phyloP scores from a whole-genome alignment of 2,113 vertebrate genomes.

The Cricetomys ansorgei region DNA sequence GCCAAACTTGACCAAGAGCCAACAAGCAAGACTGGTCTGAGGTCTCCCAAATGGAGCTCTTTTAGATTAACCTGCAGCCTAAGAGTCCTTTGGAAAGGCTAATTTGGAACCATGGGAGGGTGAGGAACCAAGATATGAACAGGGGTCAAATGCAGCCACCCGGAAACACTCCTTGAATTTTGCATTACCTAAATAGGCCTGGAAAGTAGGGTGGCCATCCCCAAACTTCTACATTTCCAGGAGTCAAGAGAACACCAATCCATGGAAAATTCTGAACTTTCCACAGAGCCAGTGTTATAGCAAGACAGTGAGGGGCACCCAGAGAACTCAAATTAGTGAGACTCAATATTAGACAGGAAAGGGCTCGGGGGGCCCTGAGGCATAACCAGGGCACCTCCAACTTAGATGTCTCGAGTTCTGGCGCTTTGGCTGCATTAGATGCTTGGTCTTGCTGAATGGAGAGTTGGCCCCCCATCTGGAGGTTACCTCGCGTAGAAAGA shows the following conservation, averaged over 20 bases:
- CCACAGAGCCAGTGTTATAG: neutral
- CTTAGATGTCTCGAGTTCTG: neutral
- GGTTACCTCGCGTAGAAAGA: neutral
- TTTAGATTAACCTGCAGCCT: neutral
- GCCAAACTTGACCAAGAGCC: neutral
- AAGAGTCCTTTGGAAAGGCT: neutral
- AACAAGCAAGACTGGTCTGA: neutral
- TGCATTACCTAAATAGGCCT: neutral
- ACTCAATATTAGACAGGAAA: too few relatives aligned
- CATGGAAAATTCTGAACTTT: neutral
- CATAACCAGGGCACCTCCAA: neutral
- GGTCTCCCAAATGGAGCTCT: neutral
- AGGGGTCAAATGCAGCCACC: neutral
- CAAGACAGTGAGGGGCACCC: neutral
- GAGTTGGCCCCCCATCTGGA: neutral
- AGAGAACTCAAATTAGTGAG: fast-evolving
- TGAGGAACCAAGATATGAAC: neutral
- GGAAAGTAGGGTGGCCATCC: neutral
- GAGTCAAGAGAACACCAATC: too few relatives aligned
- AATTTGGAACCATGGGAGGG: neutral
- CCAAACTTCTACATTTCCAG: too few relatives aligned
- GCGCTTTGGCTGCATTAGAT: neutral
- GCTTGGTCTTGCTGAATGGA: neutral
- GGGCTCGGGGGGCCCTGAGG: neutral
- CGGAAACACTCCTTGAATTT: neutral